Evolutionary conservation across 2,113 vertebrate genomes (phyloP).

Genomic region (Dasyprocta punctata): DNA sequence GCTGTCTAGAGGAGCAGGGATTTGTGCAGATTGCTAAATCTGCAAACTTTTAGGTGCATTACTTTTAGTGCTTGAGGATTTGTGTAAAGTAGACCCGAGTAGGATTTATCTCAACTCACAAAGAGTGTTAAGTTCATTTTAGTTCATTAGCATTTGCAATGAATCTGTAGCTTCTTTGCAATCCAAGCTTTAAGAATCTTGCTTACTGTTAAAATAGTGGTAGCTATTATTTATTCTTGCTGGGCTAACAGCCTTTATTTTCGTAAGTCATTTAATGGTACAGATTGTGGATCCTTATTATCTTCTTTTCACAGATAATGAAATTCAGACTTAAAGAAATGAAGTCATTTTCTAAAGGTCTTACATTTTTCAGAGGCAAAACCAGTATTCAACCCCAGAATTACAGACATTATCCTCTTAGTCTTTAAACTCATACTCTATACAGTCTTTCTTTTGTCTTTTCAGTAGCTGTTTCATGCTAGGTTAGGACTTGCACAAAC

Average conservation of each 20-base stretch:
- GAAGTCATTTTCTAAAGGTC: background rate
- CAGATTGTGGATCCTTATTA: background rate
- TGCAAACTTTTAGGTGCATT: background rate
- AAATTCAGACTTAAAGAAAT: conserved; percentile 28
- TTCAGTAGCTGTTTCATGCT: background rate
- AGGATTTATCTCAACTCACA: background rate
- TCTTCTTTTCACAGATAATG: conserved; percentile 25
- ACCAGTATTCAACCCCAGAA: background rate
- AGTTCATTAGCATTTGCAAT: conserved; percentile 12
- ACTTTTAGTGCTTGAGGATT: background rate
- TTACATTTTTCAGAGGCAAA: background rate
- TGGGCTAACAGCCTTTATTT: conserved; percentile 22
- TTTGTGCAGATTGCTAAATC: background rate
- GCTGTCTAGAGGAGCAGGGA: background rate
- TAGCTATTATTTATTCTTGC: conserved; percentile 5
- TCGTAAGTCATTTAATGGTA: background rate
- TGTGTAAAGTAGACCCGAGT: background rate
- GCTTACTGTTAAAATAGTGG: conserved; percentile 21
- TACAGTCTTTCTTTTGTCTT: background rate
- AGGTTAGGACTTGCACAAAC: background rate
- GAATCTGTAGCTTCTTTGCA: conserved; percentile 5
- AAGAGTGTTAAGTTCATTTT: background rate
- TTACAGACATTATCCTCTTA: background rate
- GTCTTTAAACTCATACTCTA: background rate
- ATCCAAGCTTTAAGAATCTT: conserved; percentile 7